Percentiles rank a stretch among this genome's conserved stretches.
These are phyloP conservation scores for Lepisosteus osseus DNA, from an alignment of 2,113 vertebrate species.

Conservation along the genomic window DNA sequence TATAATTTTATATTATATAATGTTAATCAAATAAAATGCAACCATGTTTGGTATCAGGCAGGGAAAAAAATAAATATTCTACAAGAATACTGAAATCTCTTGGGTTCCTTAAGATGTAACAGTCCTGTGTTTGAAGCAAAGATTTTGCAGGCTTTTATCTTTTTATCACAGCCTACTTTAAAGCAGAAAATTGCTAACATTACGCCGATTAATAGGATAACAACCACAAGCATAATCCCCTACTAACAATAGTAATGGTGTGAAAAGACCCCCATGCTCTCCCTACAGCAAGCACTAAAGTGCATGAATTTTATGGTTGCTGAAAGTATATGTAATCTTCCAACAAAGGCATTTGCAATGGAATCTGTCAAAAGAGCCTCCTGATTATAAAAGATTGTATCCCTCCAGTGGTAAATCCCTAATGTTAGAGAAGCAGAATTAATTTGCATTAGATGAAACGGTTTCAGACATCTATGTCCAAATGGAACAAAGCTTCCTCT, in stretches of 20 bases:
- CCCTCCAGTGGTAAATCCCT: conserved; percentile 41
- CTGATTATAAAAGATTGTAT: conserved; percentile 44
- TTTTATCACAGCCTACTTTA: conserved; percentile 16
- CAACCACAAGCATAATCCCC: conserved; percentile 67
- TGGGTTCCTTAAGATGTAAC: too few relatives aligned
- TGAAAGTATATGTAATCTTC: conserved; percentile 55
- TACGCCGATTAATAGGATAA: conserved; percentile 66
- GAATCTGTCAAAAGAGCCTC: conserved; percentile 48
- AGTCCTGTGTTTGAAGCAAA: too few relatives aligned
- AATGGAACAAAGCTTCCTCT: conserved; percentile 37
- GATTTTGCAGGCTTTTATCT: neutral
- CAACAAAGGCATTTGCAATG: conserved; percentile 46
- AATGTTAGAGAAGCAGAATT: conserved; percentile 39
- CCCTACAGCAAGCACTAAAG: conserved; percentile 44
- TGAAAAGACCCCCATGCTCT: conserved; percentile 55
- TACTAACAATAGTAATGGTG: conserved; percentile 48
- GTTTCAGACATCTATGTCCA: conserved; percentile 42
- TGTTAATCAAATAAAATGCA: too few relatives aligned
- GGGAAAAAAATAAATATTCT: too few relatives aligned
- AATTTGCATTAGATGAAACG: conserved; percentile 47
- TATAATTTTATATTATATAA: too few relatives aligned
- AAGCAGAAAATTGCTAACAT: conserved; percentile 63
- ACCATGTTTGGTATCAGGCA: too few relatives aligned
- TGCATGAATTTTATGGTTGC: conserved; percentile 43
- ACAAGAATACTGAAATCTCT: too few relatives aligned